Conservation (phyloP, 2,797 vertebrate species). For the Pachyuromys duprasi region DNA sequence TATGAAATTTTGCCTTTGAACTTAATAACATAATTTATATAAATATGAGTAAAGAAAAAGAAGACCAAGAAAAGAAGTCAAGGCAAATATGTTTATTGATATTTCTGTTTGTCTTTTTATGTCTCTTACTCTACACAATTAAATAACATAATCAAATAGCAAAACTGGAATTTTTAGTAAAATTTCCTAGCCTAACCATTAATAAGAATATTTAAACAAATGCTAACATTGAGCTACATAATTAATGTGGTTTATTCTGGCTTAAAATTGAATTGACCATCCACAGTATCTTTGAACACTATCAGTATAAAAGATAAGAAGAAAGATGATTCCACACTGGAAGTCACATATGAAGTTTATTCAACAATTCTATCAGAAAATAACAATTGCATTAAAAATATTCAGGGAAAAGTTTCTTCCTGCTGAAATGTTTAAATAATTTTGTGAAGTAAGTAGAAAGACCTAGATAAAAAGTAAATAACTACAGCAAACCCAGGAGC, state of each 20-base stretch:
- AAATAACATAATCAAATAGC: neutral
- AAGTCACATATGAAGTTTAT: neutral
- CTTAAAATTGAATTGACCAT: neutral
- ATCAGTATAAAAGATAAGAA: neutral
- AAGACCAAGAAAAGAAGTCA: neutral
- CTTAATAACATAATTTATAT: neutral
- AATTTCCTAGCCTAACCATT: neutral
- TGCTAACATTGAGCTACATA: neutral
- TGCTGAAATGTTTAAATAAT: neutral
- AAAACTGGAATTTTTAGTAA: neutral
- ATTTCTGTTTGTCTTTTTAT: neutral
- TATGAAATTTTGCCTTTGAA: neutral
- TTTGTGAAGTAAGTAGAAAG: slow-evolving; percentile 22
- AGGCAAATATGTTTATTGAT: neutral
- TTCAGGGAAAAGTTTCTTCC: neutral
- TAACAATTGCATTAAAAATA: neutral
- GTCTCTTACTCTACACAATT: neutral
- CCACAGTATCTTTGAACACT: neutral
- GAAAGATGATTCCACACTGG: neutral
- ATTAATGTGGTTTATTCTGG: neutral
- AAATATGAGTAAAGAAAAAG: neutral
- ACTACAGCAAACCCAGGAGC: neutral
- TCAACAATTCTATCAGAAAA: neutral
- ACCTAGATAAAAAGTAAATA: slow-evolving; percentile 19
- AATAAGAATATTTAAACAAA: neutral